phyloP scores from a whole-genome alignment of 2,113 vertebrate species.

The Calidris pugnax region DNA sequence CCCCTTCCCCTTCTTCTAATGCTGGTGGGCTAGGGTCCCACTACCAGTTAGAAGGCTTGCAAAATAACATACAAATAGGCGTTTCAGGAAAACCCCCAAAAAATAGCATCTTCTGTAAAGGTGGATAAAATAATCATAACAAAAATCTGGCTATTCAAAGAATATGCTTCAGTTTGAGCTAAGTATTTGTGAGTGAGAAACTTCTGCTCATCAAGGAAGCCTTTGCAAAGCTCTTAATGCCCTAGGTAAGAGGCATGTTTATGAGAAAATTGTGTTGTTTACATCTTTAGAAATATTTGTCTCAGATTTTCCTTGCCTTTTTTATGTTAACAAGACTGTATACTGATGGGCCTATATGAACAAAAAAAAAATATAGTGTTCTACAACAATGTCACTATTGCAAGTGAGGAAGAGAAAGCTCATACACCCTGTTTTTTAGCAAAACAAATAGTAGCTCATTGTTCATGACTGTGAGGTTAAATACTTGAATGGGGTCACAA shows the following conservation, averaged over 20 bases:
- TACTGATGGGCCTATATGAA: not conserved
- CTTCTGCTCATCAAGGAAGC: not conserved
- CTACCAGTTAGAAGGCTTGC: not conserved
- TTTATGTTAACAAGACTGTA: not conserved
- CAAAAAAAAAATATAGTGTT: not conserved
- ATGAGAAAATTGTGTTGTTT: not conserved
- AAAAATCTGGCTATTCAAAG: not conserved
- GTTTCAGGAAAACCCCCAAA: not conserved
- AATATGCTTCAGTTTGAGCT: not conserved
- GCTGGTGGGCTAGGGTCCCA: not conserved
- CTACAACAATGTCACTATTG: not conserved
- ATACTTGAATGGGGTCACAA: not conserved
- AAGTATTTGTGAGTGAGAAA: not conserved
- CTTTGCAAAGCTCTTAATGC: not conserved
- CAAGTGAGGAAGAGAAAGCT: not conserved
- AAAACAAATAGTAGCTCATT: not conserved
- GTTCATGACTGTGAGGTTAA: not conserved
- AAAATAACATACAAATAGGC: not conserved
- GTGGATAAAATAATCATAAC: not conserved
- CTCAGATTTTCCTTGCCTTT: not conserved
- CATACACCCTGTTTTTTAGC: not conserved
- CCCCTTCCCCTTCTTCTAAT: not conserved
- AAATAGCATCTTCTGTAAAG: not conserved
- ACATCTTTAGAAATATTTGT: not conserved
- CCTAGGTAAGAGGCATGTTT: rapidly evolving